phyloP scores from a whole-genome alignment of 2,113 vertebrate species.

The Glaucidium brasilianum region DNA sequence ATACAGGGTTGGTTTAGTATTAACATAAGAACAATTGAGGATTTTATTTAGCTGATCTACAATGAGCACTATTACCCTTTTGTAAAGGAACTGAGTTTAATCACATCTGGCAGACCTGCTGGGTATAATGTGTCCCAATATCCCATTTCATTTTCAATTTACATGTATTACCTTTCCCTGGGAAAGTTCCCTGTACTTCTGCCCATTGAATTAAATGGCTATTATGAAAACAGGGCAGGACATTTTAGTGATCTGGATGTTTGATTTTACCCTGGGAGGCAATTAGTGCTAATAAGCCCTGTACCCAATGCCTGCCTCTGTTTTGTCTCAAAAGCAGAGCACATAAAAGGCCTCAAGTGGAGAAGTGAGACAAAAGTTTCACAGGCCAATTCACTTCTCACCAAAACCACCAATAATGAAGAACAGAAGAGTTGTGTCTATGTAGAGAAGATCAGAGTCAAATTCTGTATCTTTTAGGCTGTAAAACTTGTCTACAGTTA shows the following conservation, averaged over 20 bases:
- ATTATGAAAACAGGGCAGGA: constrained; percentile 52
- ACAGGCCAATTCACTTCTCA: background rate
- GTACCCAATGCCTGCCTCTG: background rate
- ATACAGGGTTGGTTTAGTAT: background rate
- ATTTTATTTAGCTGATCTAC: constrained; percentile 7
- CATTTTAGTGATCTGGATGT: background rate
- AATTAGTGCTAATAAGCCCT: constrained; percentile 39
- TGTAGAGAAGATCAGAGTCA: background rate
- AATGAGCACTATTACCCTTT: background rate
- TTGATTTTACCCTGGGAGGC: constrained; percentile 46
- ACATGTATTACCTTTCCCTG: constrained; percentile 49
- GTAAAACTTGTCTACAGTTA: background rate
- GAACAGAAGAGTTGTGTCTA: background rate
- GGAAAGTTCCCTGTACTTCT: constrained; percentile 22
- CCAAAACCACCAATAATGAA: background rate
- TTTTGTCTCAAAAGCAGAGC: background rate
- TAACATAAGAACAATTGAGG: background rate
- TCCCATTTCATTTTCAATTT: constrained; percentile 64
- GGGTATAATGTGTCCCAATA: constrained; percentile 28
- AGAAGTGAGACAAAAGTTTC: background rate
- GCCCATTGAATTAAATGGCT: constrained; percentile 36
- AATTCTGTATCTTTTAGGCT: background rate
- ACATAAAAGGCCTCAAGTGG: background rate
- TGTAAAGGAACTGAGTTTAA: constrained; percentile 31
- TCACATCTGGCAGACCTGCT: constrained; percentile 44